phyloP scores from a whole-genome alignment of 2,797 vertebrate genomes.

The Hippopotamyrus pictus region DNA sequence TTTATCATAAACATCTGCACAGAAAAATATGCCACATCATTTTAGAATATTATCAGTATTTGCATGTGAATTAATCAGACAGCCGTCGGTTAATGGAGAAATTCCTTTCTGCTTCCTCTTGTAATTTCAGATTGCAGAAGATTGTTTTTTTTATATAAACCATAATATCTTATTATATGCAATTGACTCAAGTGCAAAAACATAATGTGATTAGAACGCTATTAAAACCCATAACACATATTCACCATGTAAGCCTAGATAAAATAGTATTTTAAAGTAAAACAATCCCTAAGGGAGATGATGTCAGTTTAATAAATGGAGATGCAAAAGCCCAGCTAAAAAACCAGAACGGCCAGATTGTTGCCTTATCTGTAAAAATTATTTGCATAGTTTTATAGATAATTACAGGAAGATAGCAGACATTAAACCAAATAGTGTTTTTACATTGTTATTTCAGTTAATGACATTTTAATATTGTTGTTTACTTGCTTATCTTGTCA shows the following conservation, averaged over 20 bases:
- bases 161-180: not conserved
- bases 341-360: not conserved
- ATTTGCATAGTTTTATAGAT: not conserved
- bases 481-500: not conserved
- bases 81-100: not conserved
- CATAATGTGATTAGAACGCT: not conserved
- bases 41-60: not conserved
- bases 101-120: not conserved
- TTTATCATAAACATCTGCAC: not conserved
- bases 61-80: not conserved
- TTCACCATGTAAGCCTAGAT: not conserved
- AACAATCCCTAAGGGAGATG: not conserved
- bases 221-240: not conserved
- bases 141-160: not conserved
- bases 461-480: not conserved
- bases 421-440: not conserved
- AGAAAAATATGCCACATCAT: not conserved
- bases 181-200: not conserved
- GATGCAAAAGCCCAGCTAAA: not conserved
- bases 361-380: not conserved
- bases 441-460: not conserved
- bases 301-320: not conserved
- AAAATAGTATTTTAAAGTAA: not conserved
- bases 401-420: not conserved
- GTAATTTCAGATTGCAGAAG: not conserved